Evolutionary conservation across 2,797 vertebrate species (phyloP).

Genomic region (Apogon talboti): DNA sequence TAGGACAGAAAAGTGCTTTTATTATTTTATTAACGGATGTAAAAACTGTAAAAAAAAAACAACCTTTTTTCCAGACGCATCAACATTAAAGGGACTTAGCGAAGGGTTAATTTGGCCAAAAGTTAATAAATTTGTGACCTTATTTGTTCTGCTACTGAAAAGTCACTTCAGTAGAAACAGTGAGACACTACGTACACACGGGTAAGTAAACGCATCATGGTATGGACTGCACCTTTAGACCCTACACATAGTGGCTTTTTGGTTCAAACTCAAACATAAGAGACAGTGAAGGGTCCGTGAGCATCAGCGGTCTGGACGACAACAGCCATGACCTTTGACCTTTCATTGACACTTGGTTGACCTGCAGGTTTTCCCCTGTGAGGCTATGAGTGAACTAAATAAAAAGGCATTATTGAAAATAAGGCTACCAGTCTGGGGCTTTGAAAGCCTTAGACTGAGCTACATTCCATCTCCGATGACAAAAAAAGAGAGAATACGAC

Average conservation of each 20-base stretch:
- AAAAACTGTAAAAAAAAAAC: too few species aligned
- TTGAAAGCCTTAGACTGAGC: slow-evolving; percentile 83
- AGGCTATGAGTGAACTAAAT: slow-evolving; percentile 82
- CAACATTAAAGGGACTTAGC: too few species aligned
- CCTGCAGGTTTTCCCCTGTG: slow-evolving; percentile 81
- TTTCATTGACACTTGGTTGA: slow-evolving; percentile 65
- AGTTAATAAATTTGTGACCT: too few species aligned
- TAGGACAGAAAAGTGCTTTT: not conserved
- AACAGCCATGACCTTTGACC: slow-evolving; percentile 77
- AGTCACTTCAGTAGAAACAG: not conserved
- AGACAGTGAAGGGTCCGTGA: slow-evolving; percentile 83
- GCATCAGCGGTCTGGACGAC: slow-evolving; percentile 78
- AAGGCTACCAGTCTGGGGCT: slow-evolving; percentile 80
- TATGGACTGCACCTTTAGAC: slow-evolving; percentile 61
- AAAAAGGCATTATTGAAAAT: slow-evolving; percentile 82
- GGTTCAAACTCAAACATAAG: slow-evolving; percentile 76
- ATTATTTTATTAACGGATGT: not conserved
- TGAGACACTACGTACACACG: slow-evolving; percentile 14
- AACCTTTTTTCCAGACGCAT: too few species aligned
- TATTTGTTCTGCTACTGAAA: too few species aligned
- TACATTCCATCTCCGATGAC: slow-evolving; percentile 86
- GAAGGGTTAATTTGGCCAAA: too few species aligned
- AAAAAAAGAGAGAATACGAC: slow-evolving; percentile 79
- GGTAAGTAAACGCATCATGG: not conserved
- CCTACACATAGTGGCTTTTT: slow-evolving; percentile 42